Conservation (phyloP, 2,888 invertebrate genomes). For the Volucella inanis region DNA sequence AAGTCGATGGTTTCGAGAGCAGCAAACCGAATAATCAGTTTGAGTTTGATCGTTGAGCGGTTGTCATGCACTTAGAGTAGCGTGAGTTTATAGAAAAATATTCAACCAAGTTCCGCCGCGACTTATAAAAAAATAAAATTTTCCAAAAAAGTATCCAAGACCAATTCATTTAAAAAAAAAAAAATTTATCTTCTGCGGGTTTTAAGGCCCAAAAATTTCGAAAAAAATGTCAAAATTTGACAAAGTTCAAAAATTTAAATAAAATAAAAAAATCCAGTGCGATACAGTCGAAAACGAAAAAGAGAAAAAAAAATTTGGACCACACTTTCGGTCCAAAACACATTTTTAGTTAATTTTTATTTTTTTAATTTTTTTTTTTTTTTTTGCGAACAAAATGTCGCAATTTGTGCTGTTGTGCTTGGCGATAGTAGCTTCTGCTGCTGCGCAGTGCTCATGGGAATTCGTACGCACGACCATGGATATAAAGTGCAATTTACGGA, state of each 20-base stretch:
- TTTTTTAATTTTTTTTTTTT: slow-evolving; percentile 13
- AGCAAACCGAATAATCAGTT: slow-evolving; percentile 82
- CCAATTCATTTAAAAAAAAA: slow-evolving; percentile 47
- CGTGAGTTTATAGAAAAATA: slow-evolving; percentile 39
- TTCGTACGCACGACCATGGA: slow-evolving; percentile 82
- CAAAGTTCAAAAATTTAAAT: slow-evolving; percentile 54
- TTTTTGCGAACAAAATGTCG: slow-evolving; percentile 54
- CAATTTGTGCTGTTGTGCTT: slow-evolving; percentile 55
- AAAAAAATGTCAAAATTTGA: slow-evolving; percentile 67
- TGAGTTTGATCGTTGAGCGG: slow-evolving; percentile 83
- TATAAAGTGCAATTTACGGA: slow-evolving; percentile 82
- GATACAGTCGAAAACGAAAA: slow-evolving; percentile 19
- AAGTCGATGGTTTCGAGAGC: slow-evolving; percentile 82
- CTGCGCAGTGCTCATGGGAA: slow-evolving; percentile 82
- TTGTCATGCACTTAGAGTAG: slow-evolving; percentile 80
- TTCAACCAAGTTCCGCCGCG: slow-evolving; percentile 58
- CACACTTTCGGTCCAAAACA: slow-evolving; percentile 41
- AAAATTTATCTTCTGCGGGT: slow-evolving; percentile 75
- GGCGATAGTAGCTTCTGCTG: slow-evolving; percentile 48
- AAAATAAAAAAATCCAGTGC: slow-evolving; percentile 50
- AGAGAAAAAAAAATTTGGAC: slow-evolving; percentile 36
- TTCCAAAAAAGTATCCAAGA: slow-evolving; percentile 48
- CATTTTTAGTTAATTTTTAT: slow-evolving; percentile 50
- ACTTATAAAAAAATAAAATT: slow-evolving; percentile 56
- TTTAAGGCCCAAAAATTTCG: slow-evolving; percentile 69